Conservation (phyloP, 2,113 vertebrate species). For the Progne subis region DNA sequence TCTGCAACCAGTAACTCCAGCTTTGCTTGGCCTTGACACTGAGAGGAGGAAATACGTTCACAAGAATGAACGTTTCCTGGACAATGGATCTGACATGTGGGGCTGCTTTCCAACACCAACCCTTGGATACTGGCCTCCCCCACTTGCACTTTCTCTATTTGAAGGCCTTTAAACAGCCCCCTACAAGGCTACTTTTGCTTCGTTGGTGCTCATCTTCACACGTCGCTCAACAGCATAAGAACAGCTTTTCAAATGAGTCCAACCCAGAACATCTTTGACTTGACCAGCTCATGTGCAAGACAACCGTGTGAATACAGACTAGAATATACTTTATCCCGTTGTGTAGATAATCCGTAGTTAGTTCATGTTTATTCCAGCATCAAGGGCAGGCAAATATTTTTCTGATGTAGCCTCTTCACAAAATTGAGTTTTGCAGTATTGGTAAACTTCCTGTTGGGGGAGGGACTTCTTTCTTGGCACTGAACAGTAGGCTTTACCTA, state of each 20-base stretch:
- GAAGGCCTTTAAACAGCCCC: not conserved
- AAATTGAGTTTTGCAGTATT: not conserved
- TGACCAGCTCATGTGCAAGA: not conserved
- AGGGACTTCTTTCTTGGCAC: not conserved
- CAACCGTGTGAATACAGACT: not conserved
- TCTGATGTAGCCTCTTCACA: not conserved
- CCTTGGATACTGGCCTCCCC: not conserved
- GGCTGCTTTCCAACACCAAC: not conserved
- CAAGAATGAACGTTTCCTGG: not conserved
- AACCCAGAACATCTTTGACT: not conserved
- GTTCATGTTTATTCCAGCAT: not conserved
- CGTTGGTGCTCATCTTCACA: not conserved
- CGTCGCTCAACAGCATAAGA: not conserved
- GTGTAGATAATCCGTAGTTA: not conserved
- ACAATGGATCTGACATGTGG: not conserved
- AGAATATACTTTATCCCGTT: not conserved
- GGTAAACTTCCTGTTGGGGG: not conserved
- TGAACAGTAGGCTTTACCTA: not conserved
- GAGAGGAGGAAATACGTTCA: not conserved
- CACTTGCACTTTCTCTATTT: not conserved
- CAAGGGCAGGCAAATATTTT: fast-evolving
- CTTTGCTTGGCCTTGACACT: not conserved
- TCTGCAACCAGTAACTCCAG: not conserved
- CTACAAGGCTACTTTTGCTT: not conserved
- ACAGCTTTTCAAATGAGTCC: not conserved